Base-by-base conservation (phyloP, 2,113 vertebrate genomes). In the Scatophagus argus region DNA sequence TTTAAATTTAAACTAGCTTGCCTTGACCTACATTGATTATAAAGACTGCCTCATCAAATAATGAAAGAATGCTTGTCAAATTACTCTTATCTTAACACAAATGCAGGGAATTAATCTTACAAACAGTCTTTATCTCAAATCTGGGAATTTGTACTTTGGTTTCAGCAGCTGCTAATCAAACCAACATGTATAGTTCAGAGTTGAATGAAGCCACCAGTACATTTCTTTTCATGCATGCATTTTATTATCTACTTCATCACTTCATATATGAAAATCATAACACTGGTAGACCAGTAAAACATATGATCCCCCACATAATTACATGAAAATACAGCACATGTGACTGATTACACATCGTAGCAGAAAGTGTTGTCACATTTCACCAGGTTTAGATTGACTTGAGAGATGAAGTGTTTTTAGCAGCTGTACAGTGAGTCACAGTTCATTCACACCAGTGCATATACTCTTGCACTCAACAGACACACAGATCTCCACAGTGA, bases 161-260 rank as follows among this genome's bases (percentile, higher is more conserved):
- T 47, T 12, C 13, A 41, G 43, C 17, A 61, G 8, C 3, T 62
- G 2, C 16, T 29, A 7, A 41, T 29, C 5, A 5, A 36, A 59
- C 13, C n/a, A 27, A 0, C 3, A 47, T n/a, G 6, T n/a, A 47
- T 34, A 58, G 11, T 58, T 29, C 32, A 51, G 13, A 61, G 0
- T 32, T 13, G 34, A 88, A 72, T 10, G 21, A 79, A 64, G 19
- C 84, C 51, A 86, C 16, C 12, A 51, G 12, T 6, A 29, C 1
- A 17, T 61, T 67, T 74, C 2, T 79, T 91, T 92, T 90, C 41
- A 77, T 91, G 82, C 68, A 88, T 88, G 85, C 65, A 87, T 93
- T n/a, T 89, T 90, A 93, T 91, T 92, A 81, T 67, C 62, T 78
- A 67, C 31, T 82, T 84, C 46, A 84, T 84, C 74, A 83, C n/a